Evolutionary conservation across 37 sponge, comb jelly and placozoan species (phyloP), one percentile per base, ranked within the genome.

Genomic region (Geodia barretti): DNA sequence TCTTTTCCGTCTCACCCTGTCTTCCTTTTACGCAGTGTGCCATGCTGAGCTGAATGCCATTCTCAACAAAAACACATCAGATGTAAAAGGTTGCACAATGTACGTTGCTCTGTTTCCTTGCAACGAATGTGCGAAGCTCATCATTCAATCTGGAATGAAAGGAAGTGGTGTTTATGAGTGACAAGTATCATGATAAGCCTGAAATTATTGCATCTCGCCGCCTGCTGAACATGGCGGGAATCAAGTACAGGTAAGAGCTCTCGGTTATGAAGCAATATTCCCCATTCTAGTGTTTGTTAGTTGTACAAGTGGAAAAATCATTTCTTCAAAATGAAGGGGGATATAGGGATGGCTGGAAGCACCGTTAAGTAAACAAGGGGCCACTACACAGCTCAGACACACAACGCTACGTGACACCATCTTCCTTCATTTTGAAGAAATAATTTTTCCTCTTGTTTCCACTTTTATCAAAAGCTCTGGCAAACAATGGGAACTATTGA

Each of bases 31-130:
- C 34, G 38, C 72, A 95, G 96, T 98, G 23, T 98, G 99, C 72
- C 99, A 98, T 84, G 99, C 99, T 21, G 99, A 98, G 75, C 83
- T 96, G 88, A 98, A 98, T 79, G 99, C 99, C 64, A 95, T 98
- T 24, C 62, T 93, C 66, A 98, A 98, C 84, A 96, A 94, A 84
- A 96, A 96, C 86, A 87, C 94, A 9, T 75, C 94, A 29, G 88
- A 89, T 82, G 90, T 98, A 40, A 95, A 93, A 64, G 96, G 88
- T 8, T 98, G 99, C 63, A 93, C 89, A 0, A 85, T 98, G 1
- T 98, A 95, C 78, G 96, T 93, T 38, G 88, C 90, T 1, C 74
- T 98, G 36, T 98, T 96, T 73, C 99, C 99, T 3, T 98, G 99
- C 74, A 98, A 98, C 69, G 99, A 96, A 77, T 98, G 99, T 84